These are phyloP conservation scores for Trichonephila inaurata DNA, from an alignment of 1,140 invertebrate genomes.

Conservation along the genomic window DNA sequence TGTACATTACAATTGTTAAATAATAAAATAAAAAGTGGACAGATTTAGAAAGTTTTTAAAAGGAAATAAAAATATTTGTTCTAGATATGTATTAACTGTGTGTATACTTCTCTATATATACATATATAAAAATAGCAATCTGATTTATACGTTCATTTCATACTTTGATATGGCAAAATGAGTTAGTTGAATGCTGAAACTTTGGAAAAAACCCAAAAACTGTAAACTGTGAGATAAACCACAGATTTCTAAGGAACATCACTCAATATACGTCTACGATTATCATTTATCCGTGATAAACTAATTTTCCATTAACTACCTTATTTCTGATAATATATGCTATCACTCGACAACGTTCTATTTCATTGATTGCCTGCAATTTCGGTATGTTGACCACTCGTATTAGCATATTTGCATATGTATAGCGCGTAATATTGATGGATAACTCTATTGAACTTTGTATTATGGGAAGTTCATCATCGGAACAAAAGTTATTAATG, in stretches of 20 bases:
- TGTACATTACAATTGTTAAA: too few relatives aligned
- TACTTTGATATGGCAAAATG: too few relatives aligned
- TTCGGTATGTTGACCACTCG: not conserved
- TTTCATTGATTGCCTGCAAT: constrained; percentile 2
- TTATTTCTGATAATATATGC: constrained; percentile 16
- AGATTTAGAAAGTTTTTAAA: too few relatives aligned
- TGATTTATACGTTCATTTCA: too few relatives aligned
- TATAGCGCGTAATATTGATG: not conserved
- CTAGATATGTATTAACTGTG: too few relatives aligned
- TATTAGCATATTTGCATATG: constrained; percentile 24
- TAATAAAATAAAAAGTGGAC: too few relatives aligned
- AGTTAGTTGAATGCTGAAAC: too few relatives aligned
- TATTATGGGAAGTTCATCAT: not conserved
- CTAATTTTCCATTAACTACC: not conserved
- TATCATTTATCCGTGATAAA: not conserved
- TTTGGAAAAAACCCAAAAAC: not conserved
- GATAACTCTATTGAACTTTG: not conserved
- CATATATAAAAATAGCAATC: too few relatives aligned
- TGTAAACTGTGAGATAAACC: not conserved
- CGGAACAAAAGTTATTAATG: too few relatives aligned
- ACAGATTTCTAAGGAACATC: not conserved
- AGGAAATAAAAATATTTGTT: too few relatives aligned
- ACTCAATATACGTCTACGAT: not conserved
- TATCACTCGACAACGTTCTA: not conserved
- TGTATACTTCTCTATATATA: too few relatives aligned